Evolutionary conservation across 1,140 invertebrate species (phyloP), one percentile per base, ranked within the genome.

Genomic region (Aphidius gifuensis): DNA sequence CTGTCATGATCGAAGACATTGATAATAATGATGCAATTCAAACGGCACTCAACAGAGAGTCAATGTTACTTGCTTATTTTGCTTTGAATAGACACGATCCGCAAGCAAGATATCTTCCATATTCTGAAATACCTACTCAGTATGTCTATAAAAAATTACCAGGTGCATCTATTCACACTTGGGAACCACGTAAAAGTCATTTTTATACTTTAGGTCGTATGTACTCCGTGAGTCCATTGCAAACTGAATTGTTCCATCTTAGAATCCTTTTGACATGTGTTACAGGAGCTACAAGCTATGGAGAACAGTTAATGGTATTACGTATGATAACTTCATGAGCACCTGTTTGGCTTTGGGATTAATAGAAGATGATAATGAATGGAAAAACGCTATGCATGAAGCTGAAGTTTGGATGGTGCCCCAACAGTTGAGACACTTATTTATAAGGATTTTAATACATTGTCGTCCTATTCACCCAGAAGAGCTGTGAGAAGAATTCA

Each of bases 291-390:
- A 23, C 38, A 60, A 64, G 58, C 47, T 64, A 47, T 48, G 38
- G n/a, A 42, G 51, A 9, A 64, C 57, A n/a, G 62, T 64, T 40
- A 32, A 60, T 40, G 58, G 51, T 16, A 9, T 49, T 38, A 40
- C 21, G 9, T 9, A 42, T 6, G 6, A 45, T 9, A 60, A 49
- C 6, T 64, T 48, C 50, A 44, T 40, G 9, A 50, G 21, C 53
- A 42, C 57, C 9, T 64, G 58, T 32, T 55, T 64, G 43, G 51
- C 57, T 21, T 55, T 59, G 39, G 57, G 58, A 16, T 54, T 60
- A 54, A 64, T 64, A 45, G 62, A 60, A 55, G 40, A 60, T 49
- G 62, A 64, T 40, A 54, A 64, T 32, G 56, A 64, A 39, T 64
- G 58, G 58, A 51, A 47, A 48, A 8, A 44, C 21, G 51, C 62